Evolutionary conservation across 2,113 vertebrate species (phyloP).

Genomic region (Ibidorhyncha struthersii): DNA sequence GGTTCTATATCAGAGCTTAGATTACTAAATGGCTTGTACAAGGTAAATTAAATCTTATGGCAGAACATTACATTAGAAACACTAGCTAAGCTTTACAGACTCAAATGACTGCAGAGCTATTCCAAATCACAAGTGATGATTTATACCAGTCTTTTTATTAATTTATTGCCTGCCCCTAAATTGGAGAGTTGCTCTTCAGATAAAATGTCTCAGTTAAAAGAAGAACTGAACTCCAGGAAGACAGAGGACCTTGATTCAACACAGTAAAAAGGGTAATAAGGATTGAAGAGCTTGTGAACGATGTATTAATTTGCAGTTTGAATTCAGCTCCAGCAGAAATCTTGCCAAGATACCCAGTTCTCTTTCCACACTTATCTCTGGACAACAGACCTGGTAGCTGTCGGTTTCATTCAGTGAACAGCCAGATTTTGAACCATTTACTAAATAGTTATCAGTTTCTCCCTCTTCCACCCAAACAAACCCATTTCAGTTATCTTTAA

Average conservation of each 20-base stretch:
- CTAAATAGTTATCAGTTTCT: neutral
- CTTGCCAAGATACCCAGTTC: neutral
- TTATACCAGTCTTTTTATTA: neutral
- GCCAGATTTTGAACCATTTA: neutral
- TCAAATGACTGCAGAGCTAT: neutral
- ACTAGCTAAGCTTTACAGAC: constrained; percentile 17
- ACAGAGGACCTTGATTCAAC: neutral
- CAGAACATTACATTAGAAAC: constrained; percentile 8
- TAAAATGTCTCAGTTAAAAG: neutral
- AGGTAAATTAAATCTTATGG: constrained; percentile 4
- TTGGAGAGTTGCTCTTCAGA: neutral
- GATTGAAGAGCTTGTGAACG: neutral
- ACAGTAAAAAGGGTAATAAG: neutral
- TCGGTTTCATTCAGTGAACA: neutral
- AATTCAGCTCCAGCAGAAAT: neutral
- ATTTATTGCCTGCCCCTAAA: neutral
- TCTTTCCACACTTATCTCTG: neutral
- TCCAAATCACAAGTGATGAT: neutral
- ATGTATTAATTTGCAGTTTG: neutral
- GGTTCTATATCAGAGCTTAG: neutral
- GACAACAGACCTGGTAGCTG: neutral
- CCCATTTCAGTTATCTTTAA: neutral
- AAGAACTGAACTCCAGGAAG: neutral
- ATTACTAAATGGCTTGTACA: neutral
- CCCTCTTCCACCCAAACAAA: neutral